Base-by-base conservation (phyloP, 1,140 invertebrate species). In the Drosophila suzukii region DNA sequence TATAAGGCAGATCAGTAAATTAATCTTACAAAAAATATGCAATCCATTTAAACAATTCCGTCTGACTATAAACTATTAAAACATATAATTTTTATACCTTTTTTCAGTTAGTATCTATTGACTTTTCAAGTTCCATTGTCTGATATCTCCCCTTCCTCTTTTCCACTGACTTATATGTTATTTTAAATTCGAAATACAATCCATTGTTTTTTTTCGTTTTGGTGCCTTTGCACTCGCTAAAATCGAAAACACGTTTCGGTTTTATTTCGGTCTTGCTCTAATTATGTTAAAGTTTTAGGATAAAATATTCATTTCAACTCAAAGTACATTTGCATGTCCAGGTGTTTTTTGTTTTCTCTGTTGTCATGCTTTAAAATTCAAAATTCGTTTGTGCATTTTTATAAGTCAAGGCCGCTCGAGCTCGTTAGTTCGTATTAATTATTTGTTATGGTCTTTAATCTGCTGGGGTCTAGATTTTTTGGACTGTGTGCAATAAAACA, bases 171-270 rank as follows among this genome's bases (percentile, higher is more conserved):
- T 62, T 62, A 36, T 34, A 62, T 62, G 15, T 62, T 24, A 41
- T 41, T 62, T 62, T 5, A 59, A 59, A 62, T 59, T 62, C 36
- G 36, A 59, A 62, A 59, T 62, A 15, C 36, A 8, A 30, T 41
- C 41, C 34, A 62, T 62, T 41, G 54, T 39, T 4, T 59, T 13
- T 8, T 59, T 13, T 34, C 32, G 60, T 13, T 62, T 43, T 11
- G 15, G 60, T 60, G 60, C 60, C 60, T 63, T 63, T 63, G 60
- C 60, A 63, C 60, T 63, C 60, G 60, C 59, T 27, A 46, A 60
- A 51, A 27, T 36, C 32, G 39, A 30, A 63, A 63, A 63, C 60
- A 32, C 30, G 60, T 60, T 63, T 63, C 39, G 56, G 59, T 60
- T 63, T 60, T 63, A 58, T 60, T 43, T 59, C 24, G 46, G 57